Evolutionary conservation across 1,140 invertebrate species (phyloP).

Genomic region (Pristionchus pacificus): DNA sequence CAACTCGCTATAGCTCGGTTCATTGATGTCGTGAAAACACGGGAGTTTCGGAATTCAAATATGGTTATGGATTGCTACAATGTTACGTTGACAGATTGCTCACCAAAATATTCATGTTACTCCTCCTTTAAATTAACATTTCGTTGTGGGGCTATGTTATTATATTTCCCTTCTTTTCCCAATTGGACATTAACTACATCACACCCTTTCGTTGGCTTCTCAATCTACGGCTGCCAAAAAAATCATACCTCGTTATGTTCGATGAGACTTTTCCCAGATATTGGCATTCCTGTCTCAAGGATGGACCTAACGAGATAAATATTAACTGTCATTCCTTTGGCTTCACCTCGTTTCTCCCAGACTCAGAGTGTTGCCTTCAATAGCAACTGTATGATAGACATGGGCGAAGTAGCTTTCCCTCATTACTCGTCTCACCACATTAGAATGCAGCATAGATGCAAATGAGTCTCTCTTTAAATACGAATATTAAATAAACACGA

Average conservation of each 20-base stretch:
- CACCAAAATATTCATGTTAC: too few relatives aligned
- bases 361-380: conserved; percentile 94
- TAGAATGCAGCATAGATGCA: conserved; percentile 15
- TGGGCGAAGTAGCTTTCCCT: conserved; percentile 72
- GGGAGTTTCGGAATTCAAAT: too few relatives aligned
- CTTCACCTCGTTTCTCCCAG: conserved; percentile 85
- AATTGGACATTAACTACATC: too few relatives aligned
- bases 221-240: too few relatives aligned
- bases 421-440: conserved; percentile 73
- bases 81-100: too few relatives aligned
- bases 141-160: too few relatives aligned
- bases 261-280: conserved; percentile 85
- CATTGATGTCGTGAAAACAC: too few relatives aligned
- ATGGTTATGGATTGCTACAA: too few relatives aligned
- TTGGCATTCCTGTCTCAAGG: conserved; percentile 81
- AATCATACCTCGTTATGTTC: conserved; percentile 61
- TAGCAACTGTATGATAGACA: conserved; percentile 93
- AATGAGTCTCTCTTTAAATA: conserved; percentile 18
- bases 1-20: too few relatives aligned
- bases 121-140: too few relatives aligned
- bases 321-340: conserved; percentile 78
- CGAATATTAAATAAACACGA: not conserved
- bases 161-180: too few relatives aligned
- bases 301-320: conserved; percentile 85
- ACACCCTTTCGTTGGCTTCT: too few relatives aligned